phyloP scores from a whole-genome alignment of 2,888 invertebrate species.

The Rhyacophila evoluta region DNA sequence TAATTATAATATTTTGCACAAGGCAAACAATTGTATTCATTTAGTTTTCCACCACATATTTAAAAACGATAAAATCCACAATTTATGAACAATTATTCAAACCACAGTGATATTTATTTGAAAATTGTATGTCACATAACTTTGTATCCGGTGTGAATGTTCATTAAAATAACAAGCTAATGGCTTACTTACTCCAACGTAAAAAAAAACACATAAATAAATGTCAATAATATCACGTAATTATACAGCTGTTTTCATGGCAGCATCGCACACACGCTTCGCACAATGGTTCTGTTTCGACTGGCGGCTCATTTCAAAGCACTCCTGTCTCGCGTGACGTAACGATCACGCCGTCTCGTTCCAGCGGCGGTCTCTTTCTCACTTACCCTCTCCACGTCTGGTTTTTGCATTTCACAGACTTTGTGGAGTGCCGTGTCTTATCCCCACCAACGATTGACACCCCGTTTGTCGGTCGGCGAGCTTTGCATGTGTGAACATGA shows the following conservation, averaged over 20 bases:
- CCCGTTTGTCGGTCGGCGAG: slow-evolving; percentile 61
- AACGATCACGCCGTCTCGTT: slow-evolving; percentile 56
- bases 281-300: slow-evolving; percentile 63
- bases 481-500: slow-evolving; percentile 36
- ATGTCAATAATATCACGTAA: slow-evolving; percentile 43
- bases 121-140: background rate
- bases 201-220: slow-evolving; percentile 45
- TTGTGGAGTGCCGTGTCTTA: slow-evolving; percentile 62
- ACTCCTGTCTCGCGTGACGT: slow-evolving; percentile 60
- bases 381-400: slow-evolving; percentile 59
- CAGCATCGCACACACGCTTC: slow-evolving; percentile 27
- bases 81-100: background rate
- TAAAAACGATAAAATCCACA: background rate
- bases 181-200: background rate
- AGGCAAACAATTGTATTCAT: background rate
- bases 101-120: background rate
- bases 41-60: slow-evolving; percentile 22
- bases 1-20: background rate
- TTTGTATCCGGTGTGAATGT: background rate
- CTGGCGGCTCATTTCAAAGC: slow-evolving; percentile 54
- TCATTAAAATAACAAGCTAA: background rate
- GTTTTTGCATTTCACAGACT: slow-evolving; percentile 68
- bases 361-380: slow-evolving; percentile 61
- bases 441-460: slow-evolving; percentile 71
- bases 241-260: slow-evolving; percentile 31